phyloP scores from a whole-genome alignment of 2,888 invertebrate genomes.

The Teinopalpus imperialis region DNA sequence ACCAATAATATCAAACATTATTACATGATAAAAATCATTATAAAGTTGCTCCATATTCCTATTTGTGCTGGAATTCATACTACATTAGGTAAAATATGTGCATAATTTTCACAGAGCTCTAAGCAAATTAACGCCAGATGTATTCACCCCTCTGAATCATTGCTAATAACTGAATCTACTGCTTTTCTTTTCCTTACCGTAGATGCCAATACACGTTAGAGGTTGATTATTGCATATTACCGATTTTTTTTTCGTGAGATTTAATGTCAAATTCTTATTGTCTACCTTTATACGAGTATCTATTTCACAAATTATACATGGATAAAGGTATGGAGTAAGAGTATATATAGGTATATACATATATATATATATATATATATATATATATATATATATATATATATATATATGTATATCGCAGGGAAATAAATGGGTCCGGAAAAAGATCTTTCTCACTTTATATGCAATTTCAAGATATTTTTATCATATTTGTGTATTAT shows the following conservation, averaged over 20 bases:
- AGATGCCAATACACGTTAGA: slow-evolving; percentile 39
- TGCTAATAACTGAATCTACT: slow-evolving; percentile 65
- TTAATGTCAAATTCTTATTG: too few relatives aligned
- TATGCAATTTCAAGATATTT: too few relatives aligned
- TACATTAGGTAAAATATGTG: slow-evolving; percentile 50
- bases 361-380: too few relatives aligned
- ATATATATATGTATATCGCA: too few relatives aligned
- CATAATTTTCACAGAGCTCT: slow-evolving; percentile 62
- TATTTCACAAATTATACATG: too few relatives aligned
- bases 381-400: too few relatives aligned
- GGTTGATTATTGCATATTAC: slow-evolving; percentile 46
- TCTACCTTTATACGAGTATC: too few relatives aligned
- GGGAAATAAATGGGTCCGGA: too few relatives aligned
- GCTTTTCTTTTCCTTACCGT: slow-evolving; percentile 32
- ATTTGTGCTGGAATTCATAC: slow-evolving; percentile 7
- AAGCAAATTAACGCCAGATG: slow-evolving; percentile 73
- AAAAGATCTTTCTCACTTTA: too few relatives aligned
- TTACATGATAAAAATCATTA: background rate
- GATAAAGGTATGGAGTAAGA: too few relatives aligned
- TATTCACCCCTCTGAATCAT: slow-evolving; percentile 77
- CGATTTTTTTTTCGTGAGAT: background rate
- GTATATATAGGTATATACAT: too few relatives aligned
- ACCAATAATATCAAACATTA: slow-evolving; percentile 3
- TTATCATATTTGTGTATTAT: too few relatives aligned
- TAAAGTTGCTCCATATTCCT: slow-evolving; percentile 11